Base-by-base conservation (phyloP, 2,797 vertebrate species). In the Platyrinchus mystaceus region DNA sequence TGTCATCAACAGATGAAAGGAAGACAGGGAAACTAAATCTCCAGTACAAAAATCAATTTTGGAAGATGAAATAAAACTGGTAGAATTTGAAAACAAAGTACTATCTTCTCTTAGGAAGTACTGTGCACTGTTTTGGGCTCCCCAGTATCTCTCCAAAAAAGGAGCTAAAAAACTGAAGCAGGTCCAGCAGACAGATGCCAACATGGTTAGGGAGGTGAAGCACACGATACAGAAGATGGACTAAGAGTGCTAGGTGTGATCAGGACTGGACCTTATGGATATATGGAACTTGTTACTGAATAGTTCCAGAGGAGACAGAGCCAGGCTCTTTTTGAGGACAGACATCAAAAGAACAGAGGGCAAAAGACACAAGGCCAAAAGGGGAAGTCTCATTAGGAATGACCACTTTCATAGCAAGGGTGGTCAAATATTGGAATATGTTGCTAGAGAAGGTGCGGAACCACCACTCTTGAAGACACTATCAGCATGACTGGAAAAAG, bases 171-270 rank as follows among this genome's bases (percentile, higher is more conserved):
- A 60, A 79, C 10, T 20, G 36, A 52, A 37, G 22, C 16, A 34
- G 32, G 36, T 36, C 59, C 27, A 39, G 46, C 17, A 53, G 36
- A 30, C 8, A 43, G n/a, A 12, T 7, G 75, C 19, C 9, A 43
- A 14, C 36, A 53, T 1, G 2, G 13, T 13, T n/a, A 39, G 20
- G 19, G 12, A 95, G 39, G 16, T 56, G 17, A 4, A 74, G 44
- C 0, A 1, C 12, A 19, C 1, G 2, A 66, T 5, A 43, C 8
- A 7, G 5, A 63, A 44, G 23, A 64, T 5, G 16, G 16, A 24
- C 46, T 89, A 28, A 85, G 43, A 14, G 18, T 1, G 3, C 30
- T 10, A 34, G 21, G 27, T n/a, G 44, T 78, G 16, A 32, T 69
- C 15, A 68, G 19, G 2, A 68, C 17, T 16, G 12, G 13, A 49